Base-by-base conservation (phyloP, 30 jellyfish, hydroid and myxozoan species). In the Aurelia sp. region DNA sequence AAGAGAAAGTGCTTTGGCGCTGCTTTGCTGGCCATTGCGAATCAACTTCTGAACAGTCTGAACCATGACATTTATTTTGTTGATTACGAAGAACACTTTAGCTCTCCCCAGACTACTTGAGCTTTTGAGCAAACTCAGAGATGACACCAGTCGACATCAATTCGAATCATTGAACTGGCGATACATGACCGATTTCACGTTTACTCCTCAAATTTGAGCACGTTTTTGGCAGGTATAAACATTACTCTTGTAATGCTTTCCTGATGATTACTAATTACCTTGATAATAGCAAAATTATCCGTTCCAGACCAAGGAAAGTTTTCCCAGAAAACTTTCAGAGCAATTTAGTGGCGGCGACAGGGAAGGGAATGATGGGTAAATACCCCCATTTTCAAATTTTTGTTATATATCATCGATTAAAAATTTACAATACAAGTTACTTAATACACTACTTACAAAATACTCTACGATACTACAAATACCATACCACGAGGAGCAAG, bases 141-240 rank as follows among this genome's bases (percentile, higher is more conserved):
- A 78, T 78, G 89, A 78, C 89, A 78, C 89, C 89, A 78, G 89
- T 31, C 30, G 63, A 66, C 18, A 30, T 78, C 79, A 78, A 78
- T 78, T 58, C 51, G 71, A 78, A 78, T 22, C 89, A 78, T 63
- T 78, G 89, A 78, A 62, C 89, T 20, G 52, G 37, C 47, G 55
- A 78, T 61, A 47, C 79, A 62, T 41, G 89, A 78, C 35, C 66
- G 68, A 67, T 23, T 50, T 23, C 33, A 31, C 62, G 53, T 18
- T 21, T 33, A 9, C 71, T n/a, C 27, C 33, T 23, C 13, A 44
- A 44, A 7, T 44, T 44, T 44, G 55, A 44, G 55, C 15, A 44
- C 55, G 55, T 44, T 7, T 44, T 16, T 6, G 55, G 55, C 55
- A 44, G 55, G 55, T 44, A 44, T 44, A 44, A 44, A 44, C 55